Evolutionary conservation across 2,113 vertebrate genomes (phyloP), one percentile per base, ranked within the genome.

Genomic region (western clawed frog (Xenopus tropicalis)): DNA sequence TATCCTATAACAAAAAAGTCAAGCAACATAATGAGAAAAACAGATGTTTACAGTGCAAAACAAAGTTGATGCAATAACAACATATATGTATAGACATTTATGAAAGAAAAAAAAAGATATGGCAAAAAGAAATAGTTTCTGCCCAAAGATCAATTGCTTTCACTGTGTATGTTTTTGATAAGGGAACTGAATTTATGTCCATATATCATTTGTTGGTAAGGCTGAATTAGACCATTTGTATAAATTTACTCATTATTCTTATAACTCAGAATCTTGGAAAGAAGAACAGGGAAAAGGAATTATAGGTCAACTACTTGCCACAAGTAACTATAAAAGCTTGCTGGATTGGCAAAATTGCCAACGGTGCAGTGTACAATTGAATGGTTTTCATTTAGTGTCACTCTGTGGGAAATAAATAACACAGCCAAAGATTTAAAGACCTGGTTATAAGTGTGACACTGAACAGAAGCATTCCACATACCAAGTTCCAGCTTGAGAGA

Each of bases 401-500:
- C 2, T 37, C 29, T 37, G 29, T 37, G 29, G 46, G 46, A 17
- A 48, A 48, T 48, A 48, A 14, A 48, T 17, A 48, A 48, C 7
- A 3, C 1, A 54, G 14, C 9, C 14, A n/a, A 6, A 54, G 19
- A 54, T n/a, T 19, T 54, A 19, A 37, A 37, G 29, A 37, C 2
- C 16, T n/a, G 14, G 17, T 17, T 3, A 10, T 54, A n/a, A 8
- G 8, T 54, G 52, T 54, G 19, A 57, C 54, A 57, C 54, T 57
- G 19, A 57, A 57, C 17, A 57, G 54, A 57, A 20, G 17, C 19
- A 57, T 54, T 77, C 61, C 73, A 88, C 91, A 81, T 95, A 99
- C 97, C 97, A 85, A 98, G 87, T 78, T 98, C 96, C 87, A 98
- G 89, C 72, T 93, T 93, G 77, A 93, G 95, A 77, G 93, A 96